Evolutionary conservation across 2,797 vertebrate genomes (phyloP).

Genomic region (Chelonia mydas): DNA sequence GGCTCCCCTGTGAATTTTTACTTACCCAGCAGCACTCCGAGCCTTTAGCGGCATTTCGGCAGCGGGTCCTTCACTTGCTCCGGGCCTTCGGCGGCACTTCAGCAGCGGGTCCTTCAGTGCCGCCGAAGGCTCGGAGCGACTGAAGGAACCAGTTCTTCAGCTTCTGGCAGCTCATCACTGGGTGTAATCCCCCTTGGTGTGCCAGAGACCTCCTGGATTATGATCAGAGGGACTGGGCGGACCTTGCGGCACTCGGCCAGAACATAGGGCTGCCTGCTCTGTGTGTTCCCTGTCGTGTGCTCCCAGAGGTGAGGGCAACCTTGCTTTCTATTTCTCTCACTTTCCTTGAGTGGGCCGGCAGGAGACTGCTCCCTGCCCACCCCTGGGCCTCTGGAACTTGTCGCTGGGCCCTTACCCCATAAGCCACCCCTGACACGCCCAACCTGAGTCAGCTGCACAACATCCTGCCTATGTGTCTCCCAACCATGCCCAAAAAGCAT

Average conservation of each 20-base stretch:
- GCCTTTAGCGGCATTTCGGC: too few relatives aligned
- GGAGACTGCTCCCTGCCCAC: not conserved
- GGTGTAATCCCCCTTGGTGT: not conserved
- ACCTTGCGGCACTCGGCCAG: not conserved
- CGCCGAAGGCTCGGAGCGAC: too few relatives aligned
- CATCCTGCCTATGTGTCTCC: not conserved
- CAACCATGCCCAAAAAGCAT: not conserved
- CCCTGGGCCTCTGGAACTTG: not conserved
- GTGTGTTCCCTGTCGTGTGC: not conserved
- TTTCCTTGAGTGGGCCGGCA: not conserved
- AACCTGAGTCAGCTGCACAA: not conserved
- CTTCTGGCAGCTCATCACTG: too few relatives aligned
- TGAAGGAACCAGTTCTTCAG: too few relatives aligned
- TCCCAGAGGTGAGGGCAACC: not conserved
- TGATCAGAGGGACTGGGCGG: not conserved
- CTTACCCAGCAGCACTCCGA: too few relatives aligned
- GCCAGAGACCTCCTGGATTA: not conserved
- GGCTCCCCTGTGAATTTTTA: too few relatives aligned
- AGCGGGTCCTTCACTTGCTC: too few relatives aligned
- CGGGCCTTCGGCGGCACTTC: too few relatives aligned
- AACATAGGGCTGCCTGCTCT: not conserved
- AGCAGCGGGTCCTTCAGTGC: too few relatives aligned
- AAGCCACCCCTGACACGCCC: not conserved
- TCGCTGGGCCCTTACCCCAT: not conserved
- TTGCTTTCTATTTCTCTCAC: not conserved